Conservation (phyloP, 2,888 invertebrate genomes). For the Cosmopolites sordidus region DNA sequence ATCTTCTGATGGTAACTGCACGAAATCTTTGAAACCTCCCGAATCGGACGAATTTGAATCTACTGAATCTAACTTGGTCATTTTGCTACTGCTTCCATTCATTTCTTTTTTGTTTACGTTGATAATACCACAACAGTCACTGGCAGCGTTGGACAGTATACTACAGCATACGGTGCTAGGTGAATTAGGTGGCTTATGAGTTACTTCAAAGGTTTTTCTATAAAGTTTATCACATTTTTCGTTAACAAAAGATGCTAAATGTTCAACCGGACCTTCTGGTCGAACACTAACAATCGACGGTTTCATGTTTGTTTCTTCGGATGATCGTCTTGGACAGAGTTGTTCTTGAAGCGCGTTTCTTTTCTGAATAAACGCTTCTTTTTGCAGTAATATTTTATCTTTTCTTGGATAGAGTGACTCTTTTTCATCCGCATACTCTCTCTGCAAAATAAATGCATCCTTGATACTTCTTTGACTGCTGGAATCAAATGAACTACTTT, state of each 20-base stretch:
- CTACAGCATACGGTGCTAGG: slow-evolving; percentile 50
- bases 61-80: slow-evolving; percentile 46
- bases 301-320: neutral
- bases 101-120: slow-evolving; percentile 44
- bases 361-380: slow-evolving; percentile 5
- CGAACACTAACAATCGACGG: neutral
- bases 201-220: slow-evolving; percentile 36
- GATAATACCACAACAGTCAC: slow-evolving; percentile 49
- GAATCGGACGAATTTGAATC: slow-evolving; percentile 50
- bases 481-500: neutral
- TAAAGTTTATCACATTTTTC: slow-evolving; percentile 43
- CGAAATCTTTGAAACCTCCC: slow-evolving; percentile 49
- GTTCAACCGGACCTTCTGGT: slow-evolving; percentile 10
- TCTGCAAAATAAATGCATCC: slow-evolving; percentile 6
- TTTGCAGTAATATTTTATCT: slow-evolving; percentile 5
- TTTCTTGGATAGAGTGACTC: slow-evolving; percentile 19
- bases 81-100: slow-evolving; percentile 36
- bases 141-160: slow-evolving; percentile 46
- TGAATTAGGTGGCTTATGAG: slow-evolving; percentile 44
- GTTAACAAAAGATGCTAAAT: slow-evolving; percentile 31
- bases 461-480: neutral
- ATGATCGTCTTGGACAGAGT: slow-evolving; percentile 3
- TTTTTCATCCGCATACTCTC: slow-evolving; percentile 4
- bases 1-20: slow-evolving; percentile 38
- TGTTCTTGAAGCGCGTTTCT: slow-evolving; percentile 6